A percentile compares a stretch with the other conserved stretches of the same genome.
These are phyloP conservation scores for Miltochrista miniata DNA, from an alignment of 2,888 invertebrate genomes.

Conservation along the genomic window DNA sequence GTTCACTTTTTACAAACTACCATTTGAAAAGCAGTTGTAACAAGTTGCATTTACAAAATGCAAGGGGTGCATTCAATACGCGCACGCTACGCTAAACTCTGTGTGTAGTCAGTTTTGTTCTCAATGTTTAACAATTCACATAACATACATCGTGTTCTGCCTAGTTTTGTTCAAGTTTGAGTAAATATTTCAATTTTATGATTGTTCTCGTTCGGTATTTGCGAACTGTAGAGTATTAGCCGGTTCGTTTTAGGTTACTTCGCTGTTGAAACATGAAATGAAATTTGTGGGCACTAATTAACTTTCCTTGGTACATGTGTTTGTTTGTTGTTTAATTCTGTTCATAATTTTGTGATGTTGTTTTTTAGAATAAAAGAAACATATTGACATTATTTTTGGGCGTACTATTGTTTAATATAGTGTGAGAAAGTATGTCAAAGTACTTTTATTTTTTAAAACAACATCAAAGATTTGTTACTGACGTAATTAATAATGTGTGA, in stretches of 20 bases:
- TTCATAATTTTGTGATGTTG: slow-evolving; percentile 7
- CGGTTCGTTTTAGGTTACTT: slow-evolving; percentile 32
- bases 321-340: slow-evolving; percentile 20
- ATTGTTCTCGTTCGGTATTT: slow-evolving; percentile 37
- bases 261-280: slow-evolving; percentile 21
- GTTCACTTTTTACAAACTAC: neutral
- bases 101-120: slow-evolving; percentile 32
- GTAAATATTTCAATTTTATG: slow-evolving; percentile 41
- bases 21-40: neutral
- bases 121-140: slow-evolving; percentile 38
- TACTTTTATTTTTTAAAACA: too few species aligned
- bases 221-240: slow-evolving; percentile 29
- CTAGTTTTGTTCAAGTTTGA: slow-evolving; percentile 40
- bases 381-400: too few species aligned
- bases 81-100: slow-evolving; percentile 30
- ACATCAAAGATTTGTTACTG: too few species aligned
- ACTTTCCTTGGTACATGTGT: slow-evolving; percentile 23
- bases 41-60: slow-evolving; percentile 9
- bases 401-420: too few species aligned
- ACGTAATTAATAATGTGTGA: too few species aligned
- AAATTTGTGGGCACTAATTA: slow-evolving; percentile 35
- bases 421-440: too few species aligned
- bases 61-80: slow-evolving; percentile 24
- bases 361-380: too few species aligned
- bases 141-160: slow-evolving; percentile 38